Evolutionary conservation across 2,797 vertebrate species (phyloP), one percentile per base, ranked within the genome.

Genomic region (Avahi laniger): DNA sequence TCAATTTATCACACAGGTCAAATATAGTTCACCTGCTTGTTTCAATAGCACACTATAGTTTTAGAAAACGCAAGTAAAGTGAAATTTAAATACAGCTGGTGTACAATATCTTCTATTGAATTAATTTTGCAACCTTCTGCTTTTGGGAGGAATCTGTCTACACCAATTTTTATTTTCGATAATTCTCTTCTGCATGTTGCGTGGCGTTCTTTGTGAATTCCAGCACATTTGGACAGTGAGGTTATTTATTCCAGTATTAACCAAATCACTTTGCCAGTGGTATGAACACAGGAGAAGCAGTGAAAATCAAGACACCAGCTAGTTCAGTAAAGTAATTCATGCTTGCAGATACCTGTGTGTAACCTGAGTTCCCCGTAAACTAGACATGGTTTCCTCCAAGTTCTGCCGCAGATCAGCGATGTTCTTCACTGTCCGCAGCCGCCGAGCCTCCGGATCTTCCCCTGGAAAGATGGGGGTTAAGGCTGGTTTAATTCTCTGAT

Each of bases 371-470:
- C 99, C 99, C 97, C 99, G 98, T 76, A 99, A 97, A 41, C 99
- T 99, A 95, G 99, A 99, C 99, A 99, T 99, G 17, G 99, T 99
- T 97, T 99, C 99, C 98, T 99, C 99, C 98, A 99, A 95, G 98
- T 99, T 99, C 98, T 99, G 99, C 41, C 99, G 99, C 17, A 99
- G 99, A 89, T 99, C 99, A 1, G 99, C 99, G 0, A 99, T 99
- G 98, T 99, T 99, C 91, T 99, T 99, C 91, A 99, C 99, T 0
- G 99, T 99, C 67, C 99, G 98, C 85, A 99, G 91, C 4, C 99
- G 98, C 95, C 99, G 99, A 0, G 99, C 99, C 98, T 99, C 99
- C 0, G 99, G 99, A 95, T 99, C 99, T 98, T 99, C 99, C 78
- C 98, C 99, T 99, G 89, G 52, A 84, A 41, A 95, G 18, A 88